Percentiles rank a stretch among this genome's conserved stretches.
phyloP scores from a whole-genome alignment of 2,888 invertebrate species.

The Liodrosophila aerea region DNA sequence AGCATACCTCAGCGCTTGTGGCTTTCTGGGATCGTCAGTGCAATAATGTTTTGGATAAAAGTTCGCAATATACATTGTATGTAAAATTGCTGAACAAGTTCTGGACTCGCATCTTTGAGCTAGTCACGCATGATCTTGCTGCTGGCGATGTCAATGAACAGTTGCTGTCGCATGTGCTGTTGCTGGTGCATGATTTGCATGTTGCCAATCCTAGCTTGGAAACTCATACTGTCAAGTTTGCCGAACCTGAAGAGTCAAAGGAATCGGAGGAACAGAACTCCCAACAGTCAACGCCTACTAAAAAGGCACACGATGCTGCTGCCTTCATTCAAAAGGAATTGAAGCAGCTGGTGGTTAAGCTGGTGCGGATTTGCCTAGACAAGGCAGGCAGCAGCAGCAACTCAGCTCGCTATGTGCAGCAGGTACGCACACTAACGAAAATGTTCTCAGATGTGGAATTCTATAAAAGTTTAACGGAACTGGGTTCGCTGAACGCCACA shows the following conservation, averaged over 20 bases:
- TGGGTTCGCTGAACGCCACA: conserved; percentile 68
- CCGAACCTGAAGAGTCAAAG: conserved; percentile 68
- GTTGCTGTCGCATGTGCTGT: conserved; percentile 81
- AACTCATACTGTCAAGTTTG: conserved; percentile 84
- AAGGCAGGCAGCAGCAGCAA: conserved; percentile 82
- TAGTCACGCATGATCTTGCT: conserved; percentile 61
- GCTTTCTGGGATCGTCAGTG: conserved; percentile 84
- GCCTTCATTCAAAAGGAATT: conserved; percentile 75
- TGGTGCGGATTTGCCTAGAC: conserved; percentile 84
- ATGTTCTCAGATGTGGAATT: conserved; percentile 85
- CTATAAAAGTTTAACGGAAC: conserved; percentile 82
- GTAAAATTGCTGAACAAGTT: conserved; percentile 67
- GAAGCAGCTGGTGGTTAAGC: conserved; percentile 70
- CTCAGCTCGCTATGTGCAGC: conserved; percentile 83
- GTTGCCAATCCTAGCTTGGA: conserved; percentile 80
- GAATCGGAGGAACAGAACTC: conserved; percentile 28
- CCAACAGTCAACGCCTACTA: conserved; percentile 32
- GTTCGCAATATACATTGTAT: conserved; percentile 61
- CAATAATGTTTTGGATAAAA: conserved; percentile 45
- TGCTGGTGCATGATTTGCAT: conserved; percentile 81
- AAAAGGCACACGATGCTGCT: conserved; percentile 45
- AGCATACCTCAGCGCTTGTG: conserved; percentile 83
- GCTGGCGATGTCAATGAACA: conserved; percentile 59
- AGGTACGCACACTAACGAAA: conserved; percentile 84
- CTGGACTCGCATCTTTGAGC: conserved; percentile 74